Evolutionary conservation across 2,113 vertebrate species (phyloP).

Genomic region (Connochaetes taurinus): DNA sequence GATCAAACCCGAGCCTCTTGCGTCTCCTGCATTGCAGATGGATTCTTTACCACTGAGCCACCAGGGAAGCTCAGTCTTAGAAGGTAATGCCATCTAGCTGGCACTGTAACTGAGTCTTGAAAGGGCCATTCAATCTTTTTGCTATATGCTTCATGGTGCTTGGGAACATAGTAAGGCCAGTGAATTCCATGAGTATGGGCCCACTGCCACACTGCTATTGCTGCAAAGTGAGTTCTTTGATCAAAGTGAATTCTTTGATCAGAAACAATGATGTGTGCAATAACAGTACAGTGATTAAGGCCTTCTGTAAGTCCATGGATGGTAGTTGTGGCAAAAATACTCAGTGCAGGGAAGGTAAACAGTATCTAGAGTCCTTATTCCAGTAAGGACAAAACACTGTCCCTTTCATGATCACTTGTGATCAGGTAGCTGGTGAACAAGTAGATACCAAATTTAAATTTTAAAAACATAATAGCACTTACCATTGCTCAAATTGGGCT

Average conservation of each 20-base stretch:
- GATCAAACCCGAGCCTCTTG: background rate
- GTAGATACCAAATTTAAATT: background rate
- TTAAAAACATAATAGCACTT: background rate
- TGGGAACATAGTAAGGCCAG: background rate
- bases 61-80: background rate
- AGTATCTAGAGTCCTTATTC: background rate
- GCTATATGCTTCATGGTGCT: background rate
- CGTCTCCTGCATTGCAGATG: background rate
- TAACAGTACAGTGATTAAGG: background rate
- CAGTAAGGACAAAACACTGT: background rate
- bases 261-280: background rate
- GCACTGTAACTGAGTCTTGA: background rate
- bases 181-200: background rate
- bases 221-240: background rate
- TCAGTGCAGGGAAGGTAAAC: background rate
- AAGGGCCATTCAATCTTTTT: background rate
- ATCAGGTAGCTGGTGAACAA: background rate
- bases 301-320: background rate
- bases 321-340: background rate
- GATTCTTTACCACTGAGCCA: background rate
- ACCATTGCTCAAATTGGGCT: background rate
- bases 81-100: background rate
- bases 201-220: background rate
- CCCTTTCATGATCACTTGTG: background rate
- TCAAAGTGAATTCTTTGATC: background rate